Evolutionary conservation across 2,797 vertebrate genomes (phyloP).

Genomic region (Xiphorhynchus erythropygius): DNA sequence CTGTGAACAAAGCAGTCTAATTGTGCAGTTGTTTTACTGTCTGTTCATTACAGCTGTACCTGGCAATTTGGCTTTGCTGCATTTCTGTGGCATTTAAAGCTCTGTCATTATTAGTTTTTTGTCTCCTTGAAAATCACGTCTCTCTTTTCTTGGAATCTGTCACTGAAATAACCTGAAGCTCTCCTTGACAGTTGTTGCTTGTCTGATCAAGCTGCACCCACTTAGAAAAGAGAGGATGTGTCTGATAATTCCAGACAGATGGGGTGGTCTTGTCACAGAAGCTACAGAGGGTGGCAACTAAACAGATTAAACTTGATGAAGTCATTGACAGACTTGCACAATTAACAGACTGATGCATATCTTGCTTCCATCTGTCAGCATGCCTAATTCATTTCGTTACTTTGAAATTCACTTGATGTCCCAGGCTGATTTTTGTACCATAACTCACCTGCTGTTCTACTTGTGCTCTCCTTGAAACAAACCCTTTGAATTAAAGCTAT

Average conservation of each 20-base stretch:
- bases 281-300: not conserved
- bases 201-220: not conserved
- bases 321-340: constrained; percentile 31
- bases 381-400: constrained; percentile 14
- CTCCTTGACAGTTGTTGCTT: not conserved
- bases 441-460: not conserved
- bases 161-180: not conserved
- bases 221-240: not conserved
- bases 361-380: constrained; percentile 49
- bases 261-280: constrained; percentile 33
- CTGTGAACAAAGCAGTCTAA: not conserved
- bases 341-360: constrained; percentile 49
- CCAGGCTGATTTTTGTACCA: not conserved
- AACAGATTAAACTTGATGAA: constrained; percentile 53
- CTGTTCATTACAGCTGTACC: not conserved
- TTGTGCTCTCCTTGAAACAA: not conserved
- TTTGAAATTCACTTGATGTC: constrained; percentile 11
- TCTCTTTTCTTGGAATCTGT: not conserved
- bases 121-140: not conserved
- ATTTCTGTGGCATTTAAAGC: not conserved
- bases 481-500: not conserved
- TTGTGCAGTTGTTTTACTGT: not conserved
- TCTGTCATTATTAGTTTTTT: not conserved
- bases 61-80: not conserved
- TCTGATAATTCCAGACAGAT: constrained; percentile 35